These are phyloP conservation scores for Cyprinodon tularosa DNA, from an alignment of 2,113 vertebrate genomes.

Conservation along the genomic window DNA sequence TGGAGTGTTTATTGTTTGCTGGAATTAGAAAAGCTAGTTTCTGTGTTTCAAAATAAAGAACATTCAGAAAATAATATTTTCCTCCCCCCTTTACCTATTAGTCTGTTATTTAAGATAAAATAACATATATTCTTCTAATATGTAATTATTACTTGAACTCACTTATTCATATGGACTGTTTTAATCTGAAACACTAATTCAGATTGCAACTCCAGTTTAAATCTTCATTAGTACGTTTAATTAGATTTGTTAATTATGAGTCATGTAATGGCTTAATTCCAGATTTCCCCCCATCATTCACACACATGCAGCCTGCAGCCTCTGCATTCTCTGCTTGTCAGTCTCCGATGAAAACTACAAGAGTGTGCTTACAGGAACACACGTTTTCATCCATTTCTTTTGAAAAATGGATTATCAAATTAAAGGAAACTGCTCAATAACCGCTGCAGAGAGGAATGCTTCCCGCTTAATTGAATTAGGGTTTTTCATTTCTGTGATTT, in stretches of 20 bases:
- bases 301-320: conserved; percentile 33
- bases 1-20: background rate
- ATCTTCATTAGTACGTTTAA: conserved; percentile 57
- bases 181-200: conserved; percentile 39
- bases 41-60: background rate
- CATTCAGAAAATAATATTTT: background rate
- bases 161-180: conserved; percentile 1
- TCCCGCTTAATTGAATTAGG: conserved; percentile 79
- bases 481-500: conserved; percentile 70
- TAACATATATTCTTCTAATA: background rate
- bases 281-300: conserved; percentile 63
- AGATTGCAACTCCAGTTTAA: conserved; percentile 29
- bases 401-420: conserved; percentile 75
- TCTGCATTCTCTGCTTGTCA: conserved; percentile 52
- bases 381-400: conserved; percentile 53
- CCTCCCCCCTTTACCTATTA: too few species aligned
- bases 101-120: background rate
- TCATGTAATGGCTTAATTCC: conserved; percentile 63
- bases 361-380: conserved; percentile 51
- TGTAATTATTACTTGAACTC: background rate
- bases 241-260: conserved; percentile 64
- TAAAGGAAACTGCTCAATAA: conserved; percentile 77
- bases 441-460: conserved; percentile 66
- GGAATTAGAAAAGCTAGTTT: background rate
- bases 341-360: conserved; percentile 61